phyloP scores from a whole-genome alignment of 2,888 invertebrate species.

The Pandemis heparana region DNA sequence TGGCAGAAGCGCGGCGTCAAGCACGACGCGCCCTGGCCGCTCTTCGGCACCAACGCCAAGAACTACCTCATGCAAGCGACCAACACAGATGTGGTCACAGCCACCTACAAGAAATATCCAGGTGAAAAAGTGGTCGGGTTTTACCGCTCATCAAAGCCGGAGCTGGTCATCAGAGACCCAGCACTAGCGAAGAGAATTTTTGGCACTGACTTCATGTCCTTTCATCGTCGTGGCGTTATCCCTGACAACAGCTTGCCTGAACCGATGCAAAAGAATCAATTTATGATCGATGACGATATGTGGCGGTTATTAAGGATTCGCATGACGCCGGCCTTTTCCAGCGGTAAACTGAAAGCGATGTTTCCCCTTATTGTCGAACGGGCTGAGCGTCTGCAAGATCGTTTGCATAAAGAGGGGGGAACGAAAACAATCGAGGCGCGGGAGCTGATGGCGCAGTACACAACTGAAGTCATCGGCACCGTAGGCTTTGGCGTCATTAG shows the following conservation, averaged over 20 bases:
- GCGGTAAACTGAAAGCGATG: slow-evolving; percentile 69
- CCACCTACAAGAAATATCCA: slow-evolving; percentile 62
- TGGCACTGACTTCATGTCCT: slow-evolving; percentile 58
- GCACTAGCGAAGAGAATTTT: slow-evolving; percentile 59
- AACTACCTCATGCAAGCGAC: slow-evolving; percentile 54
- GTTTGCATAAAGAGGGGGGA: slow-evolving; percentile 24
- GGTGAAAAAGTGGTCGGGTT: slow-evolving; percentile 63
- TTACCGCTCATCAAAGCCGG: slow-evolving; percentile 55
- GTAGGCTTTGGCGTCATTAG: slow-evolving; percentile 46
- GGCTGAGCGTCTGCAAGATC: slow-evolving; percentile 59
- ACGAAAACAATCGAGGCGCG: slow-evolving; percentile 57
- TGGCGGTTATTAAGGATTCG: slow-evolving; percentile 70
- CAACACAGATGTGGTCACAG: slow-evolving; percentile 54
- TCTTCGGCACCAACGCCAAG: slow-evolving; percentile 58
- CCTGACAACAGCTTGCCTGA: slow-evolving; percentile 55
- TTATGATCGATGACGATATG: slow-evolving; percentile 65
- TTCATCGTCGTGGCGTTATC: slow-evolving; percentile 60
- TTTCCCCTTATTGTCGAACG: slow-evolving; percentile 67
- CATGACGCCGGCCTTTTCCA: slow-evolving; percentile 69
- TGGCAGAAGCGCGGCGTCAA: slow-evolving; percentile 60
- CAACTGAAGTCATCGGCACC: slow-evolving; percentile 47
- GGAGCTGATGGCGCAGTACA: slow-evolving; percentile 47
- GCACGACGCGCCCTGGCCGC: slow-evolving; percentile 58
- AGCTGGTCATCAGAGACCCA: slow-evolving; percentile 63
- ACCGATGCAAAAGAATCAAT: slow-evolving; percentile 63